Base-by-base conservation (phyloP, 2,113 vertebrate genomes). In the Pristiophorus japonicus region DNA sequence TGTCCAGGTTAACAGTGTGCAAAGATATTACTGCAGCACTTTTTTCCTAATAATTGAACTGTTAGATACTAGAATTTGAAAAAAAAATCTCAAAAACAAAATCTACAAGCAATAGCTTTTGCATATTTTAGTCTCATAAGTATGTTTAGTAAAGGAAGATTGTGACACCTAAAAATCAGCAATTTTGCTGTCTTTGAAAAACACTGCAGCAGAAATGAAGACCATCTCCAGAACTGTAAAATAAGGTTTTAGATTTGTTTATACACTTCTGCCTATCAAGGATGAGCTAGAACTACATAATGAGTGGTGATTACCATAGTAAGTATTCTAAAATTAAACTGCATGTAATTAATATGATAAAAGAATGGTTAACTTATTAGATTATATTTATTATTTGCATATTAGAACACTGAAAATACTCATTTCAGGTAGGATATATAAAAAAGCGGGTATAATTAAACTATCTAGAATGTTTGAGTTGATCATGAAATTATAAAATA, bases 371-470 rank as follows among this genome's bases (percentile, higher is more conserved):
- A 94, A 94, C 42, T 30, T 73, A 45, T 70, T 63, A 92, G 88
- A 38, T 92, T 70, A 70, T 70, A 94, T 94, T 73, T 94, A 51
- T 45, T 94, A 93, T 45, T 93, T 93, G 91, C 91, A 42, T 51
- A 94, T 94, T 67, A 94, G 93, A 94, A 73, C 65, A 94, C 66
- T 70, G 65, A 67, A 94, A 94, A 67, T 94, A 94, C 42, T 70
- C 45, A 90, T 90, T 90, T 90, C 87, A 67, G 65, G 45, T 38
- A 27, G 7, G 42, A 4, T 51, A 16, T 67, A 66, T 65, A 93
- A 94, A 94, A 91, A 94, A 27, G 38, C 63, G 67, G 91, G 38
- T 66, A 94, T 94, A 27, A 51, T 70, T 94, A 94, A 70, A 73
- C 93, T 94, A 94, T 34, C 66, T 94, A 30, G 45, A 94, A 70